phyloP scores from a whole-genome alignment of 2,113 vertebrate genomes.

The Etia nguti region DNA sequence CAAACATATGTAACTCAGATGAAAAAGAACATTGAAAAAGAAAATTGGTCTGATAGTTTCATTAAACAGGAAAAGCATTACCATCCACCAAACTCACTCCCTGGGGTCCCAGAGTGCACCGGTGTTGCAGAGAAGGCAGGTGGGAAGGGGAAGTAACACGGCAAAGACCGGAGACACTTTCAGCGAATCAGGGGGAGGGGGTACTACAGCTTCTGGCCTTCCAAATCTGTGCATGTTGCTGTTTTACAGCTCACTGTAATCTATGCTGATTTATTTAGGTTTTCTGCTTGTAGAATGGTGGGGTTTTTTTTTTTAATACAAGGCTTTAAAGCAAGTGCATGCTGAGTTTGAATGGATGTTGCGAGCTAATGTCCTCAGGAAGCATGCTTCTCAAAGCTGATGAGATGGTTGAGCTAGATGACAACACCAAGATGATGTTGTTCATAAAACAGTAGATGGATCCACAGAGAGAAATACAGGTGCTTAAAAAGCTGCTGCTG shows the following conservation, averaged over 20 bases:
- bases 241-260: constrained; percentile 44
- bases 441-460: background rate
- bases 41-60: background rate
- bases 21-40: background rate
- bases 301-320: background rate
- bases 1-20: background rate
- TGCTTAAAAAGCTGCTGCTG: background rate
- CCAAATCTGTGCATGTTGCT: constrained; percentile 51
- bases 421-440: background rate
- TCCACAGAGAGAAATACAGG: background rate
- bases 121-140: background rate
- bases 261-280: constrained; percentile 7
- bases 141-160: background rate
- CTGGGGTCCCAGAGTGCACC: constrained; percentile 21
- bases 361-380: background rate
- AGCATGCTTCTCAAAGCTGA: background rate
- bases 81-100: constrained; percentile 34
- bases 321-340: background rate
- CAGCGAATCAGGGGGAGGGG: constrained; percentile 14
- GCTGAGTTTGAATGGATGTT: background rate
- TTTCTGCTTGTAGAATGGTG: background rate
- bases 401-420: background rate
- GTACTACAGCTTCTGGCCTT: constrained; percentile 32
- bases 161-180: background rate
- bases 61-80: background rate